Base-by-base conservation (phyloP, 1,140 invertebrate species). In the Dufourea novaeangliae region DNA sequence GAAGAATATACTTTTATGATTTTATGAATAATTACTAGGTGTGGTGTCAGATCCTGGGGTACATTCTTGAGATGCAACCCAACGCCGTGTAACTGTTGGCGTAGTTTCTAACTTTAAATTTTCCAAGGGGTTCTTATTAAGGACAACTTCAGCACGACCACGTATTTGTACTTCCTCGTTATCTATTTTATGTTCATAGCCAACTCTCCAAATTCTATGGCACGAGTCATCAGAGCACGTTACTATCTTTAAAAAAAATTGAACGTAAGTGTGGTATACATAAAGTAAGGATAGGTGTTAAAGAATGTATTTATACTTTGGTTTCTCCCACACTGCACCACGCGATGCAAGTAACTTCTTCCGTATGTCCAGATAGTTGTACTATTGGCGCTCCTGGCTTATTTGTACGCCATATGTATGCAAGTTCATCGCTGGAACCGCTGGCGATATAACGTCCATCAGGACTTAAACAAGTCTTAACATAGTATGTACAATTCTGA, bases 311-410 rank as follows among this genome's bases (percentile, higher is more conserved):
- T 17, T 29, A 71, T 88, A 94, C 93, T 88, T 94, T 94, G 29
- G 91, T 88, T 80, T 93, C 88, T 61, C 93, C 92, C 46, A 86
- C 78, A 32, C 80, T 89, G 78, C 95, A 95, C 97, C 97, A 98
- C 0, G 96, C 95, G 6, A 97, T 96, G 88, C 95, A 95, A 1
- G 97, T 97, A 0, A 98, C 97, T 93, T 98, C 97, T 8, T 95
- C 96, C 20, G 92, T 93, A 87, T 98, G 97, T 0, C 96, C 96
- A 4, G 90, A 92, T 0, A 98, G 92, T 71, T 94, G 94, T 14
- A 96, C 93, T 25, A 97, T 83, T 0, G 96, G 96, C 59, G 91
- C 80, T 29, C 94, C 94, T n/a, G 93, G 91, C 80, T 93, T 93
- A 5, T 93, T 93, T 8, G 95, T 93, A 87, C 95, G 95, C 97